Base-by-base conservation (phyloP, 2,888 invertebrate species). In the Stictocephala bisonia region DNA sequence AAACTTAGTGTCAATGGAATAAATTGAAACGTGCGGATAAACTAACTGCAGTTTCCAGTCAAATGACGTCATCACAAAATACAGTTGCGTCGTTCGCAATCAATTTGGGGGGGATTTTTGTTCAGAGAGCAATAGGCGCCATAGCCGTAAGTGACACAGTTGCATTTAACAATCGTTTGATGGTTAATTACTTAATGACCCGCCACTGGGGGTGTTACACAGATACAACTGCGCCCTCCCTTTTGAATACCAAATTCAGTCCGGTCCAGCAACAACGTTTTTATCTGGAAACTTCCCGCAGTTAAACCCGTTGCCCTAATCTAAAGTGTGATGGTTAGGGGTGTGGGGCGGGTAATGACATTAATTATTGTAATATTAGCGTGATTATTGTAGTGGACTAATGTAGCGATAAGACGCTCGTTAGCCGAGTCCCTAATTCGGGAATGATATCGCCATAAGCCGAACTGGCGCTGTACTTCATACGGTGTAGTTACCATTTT, bases 301-400 rank as follows among this genome's bases (percentile, higher is more conserved):
- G 13, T 26, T n/a, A 26, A 53, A 31, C 18, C 51, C 68, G 35
- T n/a, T 29, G 26, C 3, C 51, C 50, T 64, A 64, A 20, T 35
- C 35, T 64, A 22, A 64, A 22, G 18, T 64, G 41, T 35, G 29
- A n/a, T 27, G 11, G 58, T 22, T 22, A 22, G 51, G 71, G 29
- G 26, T 48, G 67, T 20, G 31, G 51, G 48, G 2, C 20, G 26
- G 26, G 53, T 69, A 69, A 69, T 68, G 50, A 48, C 68, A 68
- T 24, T 70, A 70, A 70, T 71, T 58, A 58, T 58, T 71, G 58
- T 71, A 56, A 58, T 71, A 58, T 71, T 48, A 71, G 56, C 27
- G 70, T 29, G 70, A 71, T 58, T 71, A 71, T 71, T 58, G 53
- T 26, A 68, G 67, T 40, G 69, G 69, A 69, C 69, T 69, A 69